phyloP scores from a whole-genome alignment of 2,113 vertebrate genomes.

The Ceyx cyanopectus region DNA sequence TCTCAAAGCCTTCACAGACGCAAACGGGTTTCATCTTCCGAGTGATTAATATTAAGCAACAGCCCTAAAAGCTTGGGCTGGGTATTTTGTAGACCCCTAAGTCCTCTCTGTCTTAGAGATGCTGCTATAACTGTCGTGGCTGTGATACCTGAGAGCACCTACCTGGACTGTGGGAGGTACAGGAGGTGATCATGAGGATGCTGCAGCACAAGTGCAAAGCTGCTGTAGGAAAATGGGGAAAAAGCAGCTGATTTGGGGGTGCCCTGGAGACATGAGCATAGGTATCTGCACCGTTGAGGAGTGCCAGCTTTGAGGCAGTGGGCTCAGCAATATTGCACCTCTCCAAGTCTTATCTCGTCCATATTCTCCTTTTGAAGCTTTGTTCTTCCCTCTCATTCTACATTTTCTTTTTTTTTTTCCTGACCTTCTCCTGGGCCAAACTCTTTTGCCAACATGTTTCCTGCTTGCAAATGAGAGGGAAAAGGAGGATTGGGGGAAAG shows the following conservation, averaged over 20 bases:
- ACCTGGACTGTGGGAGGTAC: neutral
- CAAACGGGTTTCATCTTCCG: neutral
- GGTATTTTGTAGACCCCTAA: accelerated
- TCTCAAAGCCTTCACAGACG: neutral
- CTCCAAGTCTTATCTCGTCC: neutral
- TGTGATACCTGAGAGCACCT: neutral
- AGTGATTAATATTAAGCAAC: neutral
- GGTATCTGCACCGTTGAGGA: neutral
- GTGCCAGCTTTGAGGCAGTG: neutral
- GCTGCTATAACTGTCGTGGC: neutral
- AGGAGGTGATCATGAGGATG: neutral
- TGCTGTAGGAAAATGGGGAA: neutral
- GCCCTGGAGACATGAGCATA: too few species aligned
- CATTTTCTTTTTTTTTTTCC: neutral
- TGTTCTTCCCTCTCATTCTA: neutral
- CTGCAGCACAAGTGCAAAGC: neutral
- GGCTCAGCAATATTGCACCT: neutral
- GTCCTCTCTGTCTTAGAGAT: neutral
- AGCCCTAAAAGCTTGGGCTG: neutral
- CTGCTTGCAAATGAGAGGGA: neutral
- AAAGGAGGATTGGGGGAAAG: neutral
- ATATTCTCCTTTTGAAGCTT: neutral
- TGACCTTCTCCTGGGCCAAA: neutral
- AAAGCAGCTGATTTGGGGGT: neutral
- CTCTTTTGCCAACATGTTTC: conserved; percentile 13